Base-by-base conservation (phyloP, 2,888 invertebrate species). In the Drosophila hamatofila region DNA sequence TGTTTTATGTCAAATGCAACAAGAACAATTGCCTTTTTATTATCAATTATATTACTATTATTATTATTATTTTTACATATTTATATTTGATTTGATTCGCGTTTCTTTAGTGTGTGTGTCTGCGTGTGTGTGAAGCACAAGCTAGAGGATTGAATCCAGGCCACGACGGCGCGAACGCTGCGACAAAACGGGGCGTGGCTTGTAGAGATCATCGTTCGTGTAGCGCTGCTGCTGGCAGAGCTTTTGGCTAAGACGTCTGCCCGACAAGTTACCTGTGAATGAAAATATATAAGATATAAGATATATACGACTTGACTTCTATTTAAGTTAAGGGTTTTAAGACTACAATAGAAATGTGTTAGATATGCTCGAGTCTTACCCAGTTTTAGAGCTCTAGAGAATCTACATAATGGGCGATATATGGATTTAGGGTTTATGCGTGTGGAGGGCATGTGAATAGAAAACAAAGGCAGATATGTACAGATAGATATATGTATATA, bases 121-220 rank as follows among this genome's bases (percentile, higher is more conserved):
- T 11, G 27, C 4, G 6, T 11, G 33, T 23, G 11, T 7, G 8
- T 44, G 21, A 21, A n/a, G 39, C 61, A 30, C 12, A 37, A 48
- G 57, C 75, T 89, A 88, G 51, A 79, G 75, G 55, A 90, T 81
- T 59, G 88, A 68, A 70, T 91, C 91, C 56, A 91, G 74, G 51
- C 89, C 92, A 70, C 93, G 90, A 73, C 94, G 93, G 75, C 94
- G 93, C 70, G 94, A 94, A 66, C 94, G 93, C 72, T 94, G 93
- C 68, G 94, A 94, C 80, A 95, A 93, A 44, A 94, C 88, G 46
- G 95, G 95, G 78, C 95, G 93, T 59, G 96, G 96, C 91, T 96
- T 96, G 91, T 96, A 96, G 65, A 96, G 93, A 92, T 96, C 96
- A 81, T 95, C 95, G 80, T 94, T 95, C 64, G 94, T 94, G 88